Evolutionary conservation across 2,888 invertebrate genomes (phyloP).

Genomic region (Oegoconia quadripuncta): DNA sequence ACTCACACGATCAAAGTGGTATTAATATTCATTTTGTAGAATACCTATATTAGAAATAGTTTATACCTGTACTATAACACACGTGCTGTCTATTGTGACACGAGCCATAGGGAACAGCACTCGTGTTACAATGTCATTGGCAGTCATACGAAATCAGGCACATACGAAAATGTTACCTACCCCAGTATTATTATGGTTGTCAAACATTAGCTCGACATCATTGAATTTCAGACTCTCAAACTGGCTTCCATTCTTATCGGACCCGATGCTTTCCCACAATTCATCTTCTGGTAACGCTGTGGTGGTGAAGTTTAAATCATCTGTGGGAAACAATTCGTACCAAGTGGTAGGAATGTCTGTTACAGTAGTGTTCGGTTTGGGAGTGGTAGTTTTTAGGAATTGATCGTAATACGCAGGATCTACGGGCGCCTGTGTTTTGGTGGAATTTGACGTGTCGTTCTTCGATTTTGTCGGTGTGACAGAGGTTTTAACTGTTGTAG

Average conservation of each 20-base stretch:
- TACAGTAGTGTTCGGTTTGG: conserved; percentile 35
- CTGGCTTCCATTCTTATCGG: conserved; percentile 43
- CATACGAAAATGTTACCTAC: conserved; percentile 45
- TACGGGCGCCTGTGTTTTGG: conserved; percentile 35
- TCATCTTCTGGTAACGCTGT: conserved; percentile 54
- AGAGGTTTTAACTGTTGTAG: conserved; percentile 27
- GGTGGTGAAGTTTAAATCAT: conserved; percentile 45
- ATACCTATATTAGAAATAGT: too few relatives aligned
- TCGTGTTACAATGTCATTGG: too few relatives aligned
- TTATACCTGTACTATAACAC: too few relatives aligned
- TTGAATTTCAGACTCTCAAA: conserved; percentile 46
- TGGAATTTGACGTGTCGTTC: conserved; percentile 16
- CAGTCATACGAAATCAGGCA: too few relatives aligned
- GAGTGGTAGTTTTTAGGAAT: conserved; percentile 64
- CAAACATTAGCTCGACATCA: conserved; percentile 74
- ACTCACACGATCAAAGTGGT: too few relatives aligned
- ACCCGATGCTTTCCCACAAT: conserved; percentile 61
- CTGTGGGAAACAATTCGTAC: conserved; percentile 59
- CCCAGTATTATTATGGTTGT: conserved; percentile 34
- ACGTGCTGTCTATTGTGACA: too few relatives aligned
- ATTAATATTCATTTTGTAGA: too few relatives aligned
- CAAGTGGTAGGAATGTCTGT: conserved; percentile 49
- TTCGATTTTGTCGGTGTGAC: conserved; percentile 29
- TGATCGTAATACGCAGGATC: conserved; percentile 68
- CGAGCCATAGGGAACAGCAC: too few relatives aligned